A percentile compares a stretch with the other conserved stretches of the same genome.
Evolutionary conservation across 64 coral and sea anemone genomes (phyloP).

Genomic region (Dendrophyllia cribrosa): DNA sequence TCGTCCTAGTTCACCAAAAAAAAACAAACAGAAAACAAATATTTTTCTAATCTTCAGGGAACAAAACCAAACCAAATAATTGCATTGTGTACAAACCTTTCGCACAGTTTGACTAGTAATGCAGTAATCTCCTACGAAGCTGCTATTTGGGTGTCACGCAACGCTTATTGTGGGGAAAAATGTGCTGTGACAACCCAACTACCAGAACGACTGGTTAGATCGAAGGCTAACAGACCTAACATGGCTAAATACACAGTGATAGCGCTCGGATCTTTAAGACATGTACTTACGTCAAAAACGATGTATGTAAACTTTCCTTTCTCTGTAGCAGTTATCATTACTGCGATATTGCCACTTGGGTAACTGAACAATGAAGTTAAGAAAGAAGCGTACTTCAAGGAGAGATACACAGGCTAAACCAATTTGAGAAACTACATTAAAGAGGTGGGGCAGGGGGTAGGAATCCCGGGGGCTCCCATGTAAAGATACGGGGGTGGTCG

Average conservation of each 20-base stretch:
- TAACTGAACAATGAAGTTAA: constrained; percentile 73
- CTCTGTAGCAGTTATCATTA: constrained; percentile 92
- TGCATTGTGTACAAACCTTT: too few relatives aligned
- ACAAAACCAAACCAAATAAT: too few relatives aligned
- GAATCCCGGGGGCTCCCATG: too few relatives aligned
- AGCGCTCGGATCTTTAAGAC: not conserved
- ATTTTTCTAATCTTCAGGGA: not conserved
- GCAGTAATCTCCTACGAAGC: not conserved
- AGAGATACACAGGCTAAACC: not conserved
- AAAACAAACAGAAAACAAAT: not conserved
- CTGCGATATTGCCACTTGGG: constrained; percentile 96
- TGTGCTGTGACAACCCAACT: too few relatives aligned
- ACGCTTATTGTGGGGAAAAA: too few relatives aligned
- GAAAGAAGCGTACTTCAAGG: not conserved
- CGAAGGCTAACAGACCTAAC: too few relatives aligned
- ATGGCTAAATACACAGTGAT: too few relatives aligned
- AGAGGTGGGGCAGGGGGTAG: too few relatives aligned
- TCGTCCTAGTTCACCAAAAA: constrained; percentile 65
- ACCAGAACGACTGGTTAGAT: too few relatives aligned
- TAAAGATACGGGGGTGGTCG: too few relatives aligned
- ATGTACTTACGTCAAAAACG: constrained; percentile 78
- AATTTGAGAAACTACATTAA: too few relatives aligned
- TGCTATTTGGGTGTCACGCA: not conserved
- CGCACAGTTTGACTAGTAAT: too few relatives aligned
- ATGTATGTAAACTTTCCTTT: constrained; percentile 94